Percentiles rank a stretch among this genome's conserved stretches.
Evolutionary conservation across 2,888 invertebrate genomes (phyloP).

Genomic region (Agonum fuliginosum): DNA sequence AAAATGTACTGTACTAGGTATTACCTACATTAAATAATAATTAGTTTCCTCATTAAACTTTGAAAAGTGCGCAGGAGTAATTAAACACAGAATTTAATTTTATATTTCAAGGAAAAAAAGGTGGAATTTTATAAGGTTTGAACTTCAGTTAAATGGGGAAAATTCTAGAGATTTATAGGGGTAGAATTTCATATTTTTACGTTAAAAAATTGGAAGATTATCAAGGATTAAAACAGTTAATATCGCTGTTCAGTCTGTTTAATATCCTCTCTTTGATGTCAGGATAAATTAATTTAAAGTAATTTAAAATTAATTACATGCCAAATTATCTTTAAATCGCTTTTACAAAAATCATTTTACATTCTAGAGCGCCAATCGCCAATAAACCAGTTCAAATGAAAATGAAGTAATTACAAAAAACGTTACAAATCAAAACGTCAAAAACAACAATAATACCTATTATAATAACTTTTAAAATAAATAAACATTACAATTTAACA

Average conservation of each 20-base stretch:
- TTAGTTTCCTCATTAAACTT: no score
- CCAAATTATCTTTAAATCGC: slow-evolving; percentile 11
- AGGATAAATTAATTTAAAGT: slow-evolving; percentile 14
- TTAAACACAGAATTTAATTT: not conserved
- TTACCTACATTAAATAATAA: no score
- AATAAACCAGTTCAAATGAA: not conserved
- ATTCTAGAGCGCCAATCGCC: no score
- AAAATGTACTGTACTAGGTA: no score
- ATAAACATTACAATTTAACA: no score
- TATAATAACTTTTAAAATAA: no score
- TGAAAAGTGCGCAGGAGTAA: not conserved
- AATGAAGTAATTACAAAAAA: slow-evolving; percentile 22
- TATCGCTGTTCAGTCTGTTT: slow-evolving; percentile 15
- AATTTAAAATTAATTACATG: slow-evolving; percentile 15
- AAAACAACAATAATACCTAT: no score
- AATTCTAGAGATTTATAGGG: slow-evolving; percentile 20
- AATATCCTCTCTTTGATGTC: slow-evolving; percentile 29
- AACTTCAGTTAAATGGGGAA: slow-evolving; percentile 9
- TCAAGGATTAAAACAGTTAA: slow-evolving; percentile 20
- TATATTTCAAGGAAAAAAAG: not conserved
- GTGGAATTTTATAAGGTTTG: not conserved
- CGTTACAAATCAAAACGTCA: no score
- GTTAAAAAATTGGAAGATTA: slow-evolving; percentile 32
- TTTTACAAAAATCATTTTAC: slow-evolving; percentile 15
- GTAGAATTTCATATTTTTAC: slow-evolving; percentile 18